phyloP scores from a whole-genome alignment of 2,113 vertebrate species.

The rabbit (Oryctolagus cuniculus) region mOryCun1.1 NC_091435.1:154742501-154743000 shows the following conservation, averaged over 20 bases:
- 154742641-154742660: too few species aligned
- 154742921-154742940: background rate
- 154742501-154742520: background rate
- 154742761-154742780: background rate
- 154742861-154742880: background rate
- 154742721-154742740: too few species aligned
- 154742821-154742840: background rate
- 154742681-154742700: too few species aligned
- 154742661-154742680: too few species aligned
- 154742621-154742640: too few species aligned
- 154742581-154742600: too few species aligned
- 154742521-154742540: constrained; percentile 24
- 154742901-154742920: background rate
- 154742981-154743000: background rate
- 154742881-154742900: background rate
- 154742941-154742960: background rate
- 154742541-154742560: too few species aligned
- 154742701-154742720: too few species aligned
- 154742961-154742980: background rate
- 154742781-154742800: background rate
- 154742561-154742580: too few species aligned
- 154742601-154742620: too few species aligned
- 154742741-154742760: too few species aligned
- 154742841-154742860: background rate
- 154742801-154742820: background rate